Conservation (phyloP, 2,888 invertebrate genomes). For the Drosophila infuscata region DNA sequence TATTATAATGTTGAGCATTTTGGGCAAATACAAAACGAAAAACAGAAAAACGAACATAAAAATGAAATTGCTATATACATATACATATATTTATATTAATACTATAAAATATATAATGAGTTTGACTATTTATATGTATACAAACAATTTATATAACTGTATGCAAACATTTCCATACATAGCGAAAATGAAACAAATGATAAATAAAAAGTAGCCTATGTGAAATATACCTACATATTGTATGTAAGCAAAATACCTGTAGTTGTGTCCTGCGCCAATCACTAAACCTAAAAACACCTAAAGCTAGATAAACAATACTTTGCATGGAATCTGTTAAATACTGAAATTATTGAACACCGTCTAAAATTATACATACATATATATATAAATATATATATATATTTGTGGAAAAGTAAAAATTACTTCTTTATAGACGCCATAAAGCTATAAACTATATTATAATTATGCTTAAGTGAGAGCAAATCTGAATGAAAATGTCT, state of each 20-base stretch:
- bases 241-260: slow-evolving; percentile 64
- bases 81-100: slow-evolving; percentile 69
- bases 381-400: slow-evolving; percentile 6
- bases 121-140: slow-evolving; percentile 77
- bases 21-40: slow-evolving; percentile 33
- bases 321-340: slow-evolving; percentile 48
- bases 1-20: slow-evolving; percentile 70
- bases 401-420: slow-evolving; percentile 5
- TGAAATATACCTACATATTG: slow-evolving; percentile 55
- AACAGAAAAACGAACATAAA: slow-evolving; percentile 6
- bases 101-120: slow-evolving; percentile 60
- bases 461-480: slow-evolving; percentile 48
- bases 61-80: slow-evolving; percentile 61
- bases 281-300: slow-evolving; percentile 44
- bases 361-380: slow-evolving; percentile 13
- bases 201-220: slow-evolving; percentile 50
- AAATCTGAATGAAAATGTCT: slow-evolving; percentile 29
- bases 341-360: slow-evolving; percentile 39
- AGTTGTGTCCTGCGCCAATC: slow-evolving; percentile 75
- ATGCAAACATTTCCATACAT: slow-evolving; percentile 62
- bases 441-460: slow-evolving; percentile 50
- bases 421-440: slow-evolving; percentile 46
- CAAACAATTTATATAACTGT: slow-evolving; percentile 65
- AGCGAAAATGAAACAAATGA: slow-evolving; percentile 52
- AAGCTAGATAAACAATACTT: slow-evolving; percentile 37